Conservation (phyloP, 1,140 invertebrate genomes). For the Anastrepha ludens region DNA sequence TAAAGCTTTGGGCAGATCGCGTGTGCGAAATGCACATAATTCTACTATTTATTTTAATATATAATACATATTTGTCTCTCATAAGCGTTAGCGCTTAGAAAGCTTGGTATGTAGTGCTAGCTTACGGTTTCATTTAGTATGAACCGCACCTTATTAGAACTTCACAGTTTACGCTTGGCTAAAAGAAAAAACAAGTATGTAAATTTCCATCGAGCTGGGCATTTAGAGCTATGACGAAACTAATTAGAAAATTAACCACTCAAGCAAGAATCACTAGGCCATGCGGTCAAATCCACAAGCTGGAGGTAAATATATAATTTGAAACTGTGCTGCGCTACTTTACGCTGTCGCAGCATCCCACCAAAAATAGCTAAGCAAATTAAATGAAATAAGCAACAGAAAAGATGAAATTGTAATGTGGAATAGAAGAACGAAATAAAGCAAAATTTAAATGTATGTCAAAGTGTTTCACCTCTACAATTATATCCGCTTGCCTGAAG, state of each 20-base stretch:
- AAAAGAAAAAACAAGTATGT: neutral
- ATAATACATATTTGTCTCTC: no score
- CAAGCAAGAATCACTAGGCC: neutral
- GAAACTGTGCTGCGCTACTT: neutral
- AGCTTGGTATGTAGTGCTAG: no score
- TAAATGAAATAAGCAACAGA: neutral
- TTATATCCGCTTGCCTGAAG: conserved; percentile 3
- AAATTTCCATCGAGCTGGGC: neutral
- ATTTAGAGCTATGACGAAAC: neutral
- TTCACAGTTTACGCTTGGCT: neutral
- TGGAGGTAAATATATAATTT: neutral
- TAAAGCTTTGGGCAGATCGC: no score
- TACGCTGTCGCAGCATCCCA: neutral
- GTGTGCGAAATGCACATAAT: no score
- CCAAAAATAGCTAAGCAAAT: neutral
- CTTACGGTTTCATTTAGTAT: neutral
- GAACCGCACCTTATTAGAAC: neutral
- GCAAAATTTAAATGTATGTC: conserved; percentile 46
- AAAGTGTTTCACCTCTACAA: conserved; percentile 54
- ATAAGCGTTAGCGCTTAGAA: no score
- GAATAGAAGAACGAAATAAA: neutral
- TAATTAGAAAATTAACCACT: neutral
- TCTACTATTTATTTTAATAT: no score
- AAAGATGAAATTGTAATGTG: neutral
- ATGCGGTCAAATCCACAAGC: neutral